These are phyloP conservation scores for Pelusios castaneus DNA, from an alignment of 2,113 vertebrate genomes.

Conservation along the genomic window DNA sequence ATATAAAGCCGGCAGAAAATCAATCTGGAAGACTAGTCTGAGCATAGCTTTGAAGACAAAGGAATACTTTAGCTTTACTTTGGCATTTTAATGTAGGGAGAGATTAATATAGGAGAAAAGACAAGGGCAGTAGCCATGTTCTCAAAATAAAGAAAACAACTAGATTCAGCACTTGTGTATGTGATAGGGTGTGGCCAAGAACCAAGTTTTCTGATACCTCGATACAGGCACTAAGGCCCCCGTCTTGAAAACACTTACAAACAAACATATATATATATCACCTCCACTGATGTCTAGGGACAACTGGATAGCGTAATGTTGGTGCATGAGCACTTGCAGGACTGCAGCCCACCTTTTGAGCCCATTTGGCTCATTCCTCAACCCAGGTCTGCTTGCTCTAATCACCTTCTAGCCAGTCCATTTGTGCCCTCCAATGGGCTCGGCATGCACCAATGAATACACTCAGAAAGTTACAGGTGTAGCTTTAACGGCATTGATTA, in stretches of 20 bases:
- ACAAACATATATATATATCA: neutral
- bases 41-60: conserved; percentile 68
- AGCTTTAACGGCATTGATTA: neutral
- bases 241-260: neutral
- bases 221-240: neutral
- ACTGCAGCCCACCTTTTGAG: neutral
- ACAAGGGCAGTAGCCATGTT: conserved; percentile 41
- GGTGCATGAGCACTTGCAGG: neutral
- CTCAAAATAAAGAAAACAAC: neutral
- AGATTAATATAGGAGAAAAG: conserved; percentile 65
- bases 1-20: conserved; percentile 75
- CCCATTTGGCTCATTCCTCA: neutral
- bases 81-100: conserved; percentile 30
- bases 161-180: neutral
- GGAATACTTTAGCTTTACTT: conserved; percentile 52
- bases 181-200: neutral
- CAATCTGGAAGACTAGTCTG: conserved; percentile 69
- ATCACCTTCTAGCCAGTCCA: neutral
- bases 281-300: neutral
- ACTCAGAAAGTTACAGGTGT: neutral
- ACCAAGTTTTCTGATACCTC: fast-evolving
- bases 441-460: neutral
- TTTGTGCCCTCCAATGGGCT: neutral
- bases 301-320: neutral
- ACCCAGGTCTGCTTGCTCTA: neutral